These are phyloP conservation scores for Mesoligia furuncula DNA, from an alignment of 2,888 invertebrate genomes.

Conservation along the genomic window DNA sequence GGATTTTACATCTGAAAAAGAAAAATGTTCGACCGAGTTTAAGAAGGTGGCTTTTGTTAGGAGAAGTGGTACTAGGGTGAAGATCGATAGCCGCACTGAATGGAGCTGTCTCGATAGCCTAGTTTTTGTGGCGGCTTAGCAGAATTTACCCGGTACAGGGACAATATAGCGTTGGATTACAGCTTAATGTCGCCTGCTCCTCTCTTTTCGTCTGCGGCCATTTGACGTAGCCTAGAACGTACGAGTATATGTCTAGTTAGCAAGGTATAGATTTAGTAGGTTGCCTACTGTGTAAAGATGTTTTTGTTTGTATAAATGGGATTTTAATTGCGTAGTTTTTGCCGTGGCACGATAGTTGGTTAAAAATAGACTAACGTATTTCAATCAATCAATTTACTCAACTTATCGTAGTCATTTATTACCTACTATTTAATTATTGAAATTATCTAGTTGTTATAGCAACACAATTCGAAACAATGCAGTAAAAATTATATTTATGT, in stretches of 20 bases:
- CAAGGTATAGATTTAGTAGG: neutral
- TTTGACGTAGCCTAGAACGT: neutral
- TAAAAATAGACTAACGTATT: neutral
- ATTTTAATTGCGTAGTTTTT: slow-evolving; percentile 40
- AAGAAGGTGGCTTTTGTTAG: slow-evolving; percentile 62
- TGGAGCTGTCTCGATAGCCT: slow-evolving; percentile 62
- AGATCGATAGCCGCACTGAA: slow-evolving; percentile 72
- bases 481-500: neutral
- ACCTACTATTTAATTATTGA: neutral
- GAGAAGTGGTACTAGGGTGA: slow-evolving; percentile 61
- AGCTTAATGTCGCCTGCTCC: slow-evolving; percentile 37
- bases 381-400: neutral
- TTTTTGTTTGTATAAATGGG: slow-evolving; percentile 36
- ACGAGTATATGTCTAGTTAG: neutral
- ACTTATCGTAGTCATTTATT: neutral
- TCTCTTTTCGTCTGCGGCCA: slow-evolving; percentile 36
- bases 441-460: neutral
- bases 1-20: slow-evolving; percentile 34
- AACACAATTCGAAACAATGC: neutral
- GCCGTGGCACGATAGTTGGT: no score
- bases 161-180: slow-evolving; percentile 42
- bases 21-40: slow-evolving; percentile 42
- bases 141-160: slow-evolving; percentile 43
- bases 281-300: slow-evolving; percentile 1
- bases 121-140: slow-evolving; percentile 64